Base-by-base conservation (phyloP, 2,888 invertebrate species). In the Hanleya hanleyi region DNA sequence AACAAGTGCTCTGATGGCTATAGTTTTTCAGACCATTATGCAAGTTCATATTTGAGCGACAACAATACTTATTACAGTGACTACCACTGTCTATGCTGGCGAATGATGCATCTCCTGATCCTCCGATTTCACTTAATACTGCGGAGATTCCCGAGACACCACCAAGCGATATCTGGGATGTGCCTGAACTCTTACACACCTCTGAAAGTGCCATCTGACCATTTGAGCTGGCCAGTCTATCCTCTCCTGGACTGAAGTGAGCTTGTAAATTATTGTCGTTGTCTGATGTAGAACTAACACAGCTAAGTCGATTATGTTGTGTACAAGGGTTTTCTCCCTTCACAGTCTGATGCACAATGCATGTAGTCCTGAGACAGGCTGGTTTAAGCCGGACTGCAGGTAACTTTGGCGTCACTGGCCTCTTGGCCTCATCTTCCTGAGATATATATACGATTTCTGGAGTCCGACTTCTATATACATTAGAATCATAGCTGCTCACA, bases 401-500 rank as follows among this genome's bases (percentile, higher is more conserved):
- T 12, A 71, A 57, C 26, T 66, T 51, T 12, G 69, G 57, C 4
- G 67, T 33, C 35, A 35, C 38, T n/a, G 26, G 9, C 0, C 2
- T 3, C 9, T 35, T 15, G 18, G 3, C 37, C 51, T 26, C 51
- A 26, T 41, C 35, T 49, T 51, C 49, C 36, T 35, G 32, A 22
- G 41, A 50, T 41, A 32, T 22, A 18, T 70, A 22, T 18, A 36
- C n/a, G 32, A 72, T 75, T 26, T 71, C 66, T 0, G 75, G 73
- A 15, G 70, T 70, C 37, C 73, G 67, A 0, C 70, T 74, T 15
- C 73, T 72, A 70, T 81, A 81, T 33, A 80, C 70, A n/a, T 77
- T 71, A 0, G 85, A 85, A 69, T 83, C 82, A 69, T 76, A 85
- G 73, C 86, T 85, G 74, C 84, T 84, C 18, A 80, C 76, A 73